phyloP scores from a whole-genome alignment of 2,888 invertebrate species.

The Plusia festucae region DNA sequence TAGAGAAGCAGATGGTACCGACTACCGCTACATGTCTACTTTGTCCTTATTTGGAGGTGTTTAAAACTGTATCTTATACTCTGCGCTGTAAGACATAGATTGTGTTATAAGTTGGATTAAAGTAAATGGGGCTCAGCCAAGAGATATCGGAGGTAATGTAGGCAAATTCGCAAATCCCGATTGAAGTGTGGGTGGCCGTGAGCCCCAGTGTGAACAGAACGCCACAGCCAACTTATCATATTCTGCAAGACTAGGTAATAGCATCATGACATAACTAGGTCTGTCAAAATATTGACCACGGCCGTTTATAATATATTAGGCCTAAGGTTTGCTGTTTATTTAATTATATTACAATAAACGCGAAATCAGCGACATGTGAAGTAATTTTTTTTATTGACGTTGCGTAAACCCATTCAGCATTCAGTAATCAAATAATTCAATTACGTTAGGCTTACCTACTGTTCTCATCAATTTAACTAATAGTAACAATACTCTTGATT shows the following conservation, averaged over 20 bases:
- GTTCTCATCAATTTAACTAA: too few species aligned
- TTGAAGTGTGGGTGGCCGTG: slow-evolving; percentile 67
- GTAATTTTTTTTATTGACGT: too few species aligned
- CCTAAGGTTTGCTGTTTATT: slow-evolving; percentile 49
- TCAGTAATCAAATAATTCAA: too few species aligned
- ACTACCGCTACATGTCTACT: slow-evolving; percentile 47
- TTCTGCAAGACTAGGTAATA: slow-evolving; percentile 55
- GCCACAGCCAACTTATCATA: slow-evolving; percentile 44
- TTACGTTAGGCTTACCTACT: too few species aligned
- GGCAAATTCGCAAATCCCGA: slow-evolving; percentile 70
- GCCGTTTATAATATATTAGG: slow-evolving; percentile 55
- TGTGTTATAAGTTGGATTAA: slow-evolving; percentile 24
- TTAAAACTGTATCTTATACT: slow-evolving; percentile 51
- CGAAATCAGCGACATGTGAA: neutral
- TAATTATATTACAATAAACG: slow-evolving; percentile 58
- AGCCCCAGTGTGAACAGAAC: slow-evolving; percentile 68
- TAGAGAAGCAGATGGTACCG: slow-evolving; percentile 51
- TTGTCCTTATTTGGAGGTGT: slow-evolving; percentile 38
- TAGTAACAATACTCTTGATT: too few species aligned
- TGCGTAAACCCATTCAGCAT: too few species aligned
- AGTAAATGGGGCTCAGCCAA: slow-evolving; percentile 50
- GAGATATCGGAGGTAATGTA: slow-evolving; percentile 63
- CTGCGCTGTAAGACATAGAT: slow-evolving; percentile 45
- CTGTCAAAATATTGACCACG: slow-evolving; percentile 63
- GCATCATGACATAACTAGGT: slow-evolving; percentile 63